Base-by-base conservation (phyloP, 2,888 invertebrate species). In the Trissolcus brochymenae region DNA sequence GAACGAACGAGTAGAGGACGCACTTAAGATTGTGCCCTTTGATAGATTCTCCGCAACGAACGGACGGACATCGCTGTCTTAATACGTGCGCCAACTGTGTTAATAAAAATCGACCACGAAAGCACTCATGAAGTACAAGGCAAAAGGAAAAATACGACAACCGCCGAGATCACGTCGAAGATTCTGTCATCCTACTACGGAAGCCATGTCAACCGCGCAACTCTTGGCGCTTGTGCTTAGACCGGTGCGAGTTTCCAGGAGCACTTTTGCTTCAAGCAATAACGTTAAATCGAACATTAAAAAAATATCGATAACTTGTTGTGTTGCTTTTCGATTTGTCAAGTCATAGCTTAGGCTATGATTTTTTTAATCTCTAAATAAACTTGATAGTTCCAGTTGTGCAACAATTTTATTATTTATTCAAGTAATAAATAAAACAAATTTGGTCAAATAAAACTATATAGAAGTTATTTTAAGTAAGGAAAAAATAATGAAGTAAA, bases 121-220 rank as follows among this genome's bases (percentile, higher is more conserved):
- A 41, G 43, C 19, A 25, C 35, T 53, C 60, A 17, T 68, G 70
- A 62, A 71, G 68, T 71, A 81, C 82, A 76, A 80, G 25, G 25
- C 25, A 81, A 83, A 81, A 80, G 76, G 55, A 55, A 14, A 14
- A 46, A 68, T 13, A 40, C 21, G 49, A 62, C 25, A 25, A 25
- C 0, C 25, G 57, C 53, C 25, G 41, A 85, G 85, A 85, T 86
- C 80, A 82, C 82, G 81, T 81, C 81, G 76, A 71, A 82, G 86
- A 86, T 85, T 85, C 80, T 78, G 82, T 82, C 82, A 82, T 81
- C 82, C 67, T 70, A 79, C 81, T 80, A 80, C 83, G 85, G 82
- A 84, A 86, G 82, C 83, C 81, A 72, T 81, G 82, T 84, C 81
- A 80, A 57, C 66, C 72, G 70, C 79, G 76, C 79, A 82, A 81